A percentile compares a stretch with the other conserved stretches of the same genome.
These are phyloP conservation scores for Pelagia noctiluca DNA, from an alignment of 30 jellyfish, hydroid and myxozoan genomes.

Conservation along the genomic window DNA sequence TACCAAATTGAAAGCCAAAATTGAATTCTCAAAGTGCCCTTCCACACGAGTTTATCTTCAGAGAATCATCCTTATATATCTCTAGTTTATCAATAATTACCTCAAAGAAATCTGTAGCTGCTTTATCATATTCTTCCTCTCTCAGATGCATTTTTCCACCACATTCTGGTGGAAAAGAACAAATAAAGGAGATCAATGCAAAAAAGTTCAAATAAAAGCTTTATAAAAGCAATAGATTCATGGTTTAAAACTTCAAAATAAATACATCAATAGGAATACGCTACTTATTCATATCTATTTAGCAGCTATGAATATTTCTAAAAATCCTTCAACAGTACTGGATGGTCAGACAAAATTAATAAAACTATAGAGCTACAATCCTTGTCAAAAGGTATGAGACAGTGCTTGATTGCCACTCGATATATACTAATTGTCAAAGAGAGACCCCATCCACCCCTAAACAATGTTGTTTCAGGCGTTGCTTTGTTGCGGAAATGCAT, in stretches of 20 bases:
- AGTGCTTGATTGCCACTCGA: no score
- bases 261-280: no score
- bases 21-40: no score
- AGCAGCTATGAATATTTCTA: slow-evolving; percentile 89
- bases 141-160: slow-evolving; percentile 99
- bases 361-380: no score
- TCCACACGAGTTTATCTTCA: not conserved
- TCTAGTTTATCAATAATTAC: slow-evolving; percentile 26
- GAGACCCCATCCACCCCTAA: no score
- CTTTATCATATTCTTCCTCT: slow-evolving; percentile 97
- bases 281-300: slow-evolving; percentile 88
- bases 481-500: no score
- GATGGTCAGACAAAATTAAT: no score
- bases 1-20: no score
- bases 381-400: no score
- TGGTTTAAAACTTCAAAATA: not conserved
- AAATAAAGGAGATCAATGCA: not conserved
- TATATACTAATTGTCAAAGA: no score
- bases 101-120: slow-evolving; percentile 99
- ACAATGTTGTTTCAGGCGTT: no score
- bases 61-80: not conserved
- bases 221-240: not conserved
- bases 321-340: no score
- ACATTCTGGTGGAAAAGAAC: slow-evolving; percentile 70
- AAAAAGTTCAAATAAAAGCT: not conserved